Conservation (phyloP, 1,140 invertebrate species). For the Theocolax elegans region DNA sequence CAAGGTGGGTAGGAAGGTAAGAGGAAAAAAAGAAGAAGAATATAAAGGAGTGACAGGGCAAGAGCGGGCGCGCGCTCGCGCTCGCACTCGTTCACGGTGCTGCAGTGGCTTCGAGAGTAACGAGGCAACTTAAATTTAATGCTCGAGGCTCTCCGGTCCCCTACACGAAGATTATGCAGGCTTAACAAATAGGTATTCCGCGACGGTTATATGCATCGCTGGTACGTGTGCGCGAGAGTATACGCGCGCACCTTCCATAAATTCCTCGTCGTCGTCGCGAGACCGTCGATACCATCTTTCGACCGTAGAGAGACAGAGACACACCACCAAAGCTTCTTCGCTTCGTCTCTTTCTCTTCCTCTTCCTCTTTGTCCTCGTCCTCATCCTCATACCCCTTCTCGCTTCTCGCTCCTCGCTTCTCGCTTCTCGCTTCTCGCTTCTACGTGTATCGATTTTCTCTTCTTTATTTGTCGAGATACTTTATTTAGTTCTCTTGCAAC, state of each 20-base stretch:
- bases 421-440: too few relatives aligned
- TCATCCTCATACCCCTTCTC: too few relatives aligned
- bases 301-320: not conserved
- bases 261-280: constrained; percentile 37
- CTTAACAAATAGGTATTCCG: constrained; percentile 41
- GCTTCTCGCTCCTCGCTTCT: not conserved
- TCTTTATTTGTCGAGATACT: too few relatives aligned
- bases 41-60: constrained; percentile 15
- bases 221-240: not conserved
- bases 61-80: not conserved
- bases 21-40: constrained; percentile 1
- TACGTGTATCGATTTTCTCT: too few relatives aligned
- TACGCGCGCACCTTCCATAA: constrained; percentile 30
- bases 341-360: not conserved
- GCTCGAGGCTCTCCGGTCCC: not conserved
- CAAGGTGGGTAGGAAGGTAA: not conserved
- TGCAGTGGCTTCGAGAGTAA: constrained; percentile 34
- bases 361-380: not conserved
- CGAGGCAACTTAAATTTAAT: constrained; percentile 42
- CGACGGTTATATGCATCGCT: not conserved
- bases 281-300: constrained; percentile 30
- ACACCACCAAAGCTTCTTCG: not conserved
- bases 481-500: too few relatives aligned
- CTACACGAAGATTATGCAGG: constrained; percentile 28
- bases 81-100: too few relatives aligned